These are phyloP conservation scores for Silurus meridionalis DNA, from an alignment of 2,113 vertebrate genomes.

Conservation along the genomic window DNA sequence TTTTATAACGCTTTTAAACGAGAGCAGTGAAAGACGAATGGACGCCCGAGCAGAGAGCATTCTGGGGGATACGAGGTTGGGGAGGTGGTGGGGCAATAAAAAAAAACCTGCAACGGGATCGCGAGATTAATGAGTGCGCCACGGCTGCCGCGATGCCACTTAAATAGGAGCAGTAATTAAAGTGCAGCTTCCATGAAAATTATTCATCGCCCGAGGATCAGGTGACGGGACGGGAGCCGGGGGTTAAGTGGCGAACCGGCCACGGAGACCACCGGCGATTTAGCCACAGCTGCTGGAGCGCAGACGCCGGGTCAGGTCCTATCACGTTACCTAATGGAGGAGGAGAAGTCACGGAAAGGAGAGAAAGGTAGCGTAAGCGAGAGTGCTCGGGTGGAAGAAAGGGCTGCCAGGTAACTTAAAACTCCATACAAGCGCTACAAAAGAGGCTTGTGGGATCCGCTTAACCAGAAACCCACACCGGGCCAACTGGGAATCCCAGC, in stretches of 20 bases:
- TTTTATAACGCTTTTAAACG: not conserved
- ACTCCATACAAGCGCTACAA: slow-evolving; percentile 81
- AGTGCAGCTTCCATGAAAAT: slow-evolving; percentile 99
- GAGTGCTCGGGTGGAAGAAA: slow-evolving; percentile 44
- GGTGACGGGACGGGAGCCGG: slow-evolving; percentile 94
- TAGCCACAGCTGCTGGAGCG: slow-evolving; percentile 75
- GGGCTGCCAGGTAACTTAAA: slow-evolving; percentile 78
- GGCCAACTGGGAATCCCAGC: slow-evolving; percentile 73
- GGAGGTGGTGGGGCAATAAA: slow-evolving; percentile 72
- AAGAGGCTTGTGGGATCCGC: slow-evolving; percentile 74
- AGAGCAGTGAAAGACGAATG: slow-evolving; percentile 4
- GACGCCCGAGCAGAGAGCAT: slow-evolving; percentile 83
- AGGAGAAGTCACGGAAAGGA: slow-evolving; percentile 63
- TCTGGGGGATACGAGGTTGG: slow-evolving; percentile 85
- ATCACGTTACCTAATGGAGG: slow-evolving; percentile 68
- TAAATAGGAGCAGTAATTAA: slow-evolving; percentile 99
- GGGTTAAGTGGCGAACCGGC: slow-evolving; percentile 85
- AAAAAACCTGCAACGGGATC: slow-evolving; percentile 93
- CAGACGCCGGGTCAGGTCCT: slow-evolving; percentile 67
- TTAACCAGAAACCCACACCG: slow-evolving; percentile 71
- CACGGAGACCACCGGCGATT: slow-evolving; percentile 73
- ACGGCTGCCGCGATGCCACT: slow-evolving; percentile 94
- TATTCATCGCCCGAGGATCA: slow-evolving; percentile 99
- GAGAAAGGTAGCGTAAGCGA: slow-evolving; percentile 58
- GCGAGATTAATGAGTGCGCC: slow-evolving; percentile 99